Evolutionary conservation across 2,113 vertebrate genomes (phyloP).

Genomic region (Felis chaus): DNA sequence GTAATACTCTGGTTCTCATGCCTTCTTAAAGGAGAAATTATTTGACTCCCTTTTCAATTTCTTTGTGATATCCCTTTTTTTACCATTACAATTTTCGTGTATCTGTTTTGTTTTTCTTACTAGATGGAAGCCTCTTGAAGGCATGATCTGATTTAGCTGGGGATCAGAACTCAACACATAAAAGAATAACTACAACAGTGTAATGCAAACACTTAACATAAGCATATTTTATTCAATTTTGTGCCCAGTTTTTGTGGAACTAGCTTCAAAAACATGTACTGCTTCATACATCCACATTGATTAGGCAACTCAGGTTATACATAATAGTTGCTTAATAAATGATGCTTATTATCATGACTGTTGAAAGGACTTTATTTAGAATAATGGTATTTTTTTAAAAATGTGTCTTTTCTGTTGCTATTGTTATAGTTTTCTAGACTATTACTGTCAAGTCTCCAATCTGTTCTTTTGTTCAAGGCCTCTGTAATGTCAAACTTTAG

Average conservation of each 20-base stretch:
- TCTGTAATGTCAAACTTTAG: background rate
- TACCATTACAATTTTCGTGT: background rate
- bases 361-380: background rate
- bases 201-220: background rate
- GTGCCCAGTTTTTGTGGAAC: background rate
- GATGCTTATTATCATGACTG: background rate
- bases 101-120: background rate
- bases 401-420: background rate
- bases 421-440: background rate
- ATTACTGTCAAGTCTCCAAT: background rate
- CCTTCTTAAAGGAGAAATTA: background rate
- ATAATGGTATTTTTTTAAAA: background rate
- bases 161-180: background rate
- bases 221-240: background rate
- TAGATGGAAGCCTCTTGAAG: background rate
- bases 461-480: background rate
- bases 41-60: background rate
- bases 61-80: background rate
- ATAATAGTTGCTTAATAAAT: background rate
- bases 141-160: background rate
- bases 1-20: background rate
- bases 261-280: background rate
- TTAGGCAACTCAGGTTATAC: background rate
- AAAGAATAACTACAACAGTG: background rate
- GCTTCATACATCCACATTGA: background rate